phyloP scores from a whole-genome alignment of 2,888 invertebrate genomes.

The Neelides folsomi region DNA sequence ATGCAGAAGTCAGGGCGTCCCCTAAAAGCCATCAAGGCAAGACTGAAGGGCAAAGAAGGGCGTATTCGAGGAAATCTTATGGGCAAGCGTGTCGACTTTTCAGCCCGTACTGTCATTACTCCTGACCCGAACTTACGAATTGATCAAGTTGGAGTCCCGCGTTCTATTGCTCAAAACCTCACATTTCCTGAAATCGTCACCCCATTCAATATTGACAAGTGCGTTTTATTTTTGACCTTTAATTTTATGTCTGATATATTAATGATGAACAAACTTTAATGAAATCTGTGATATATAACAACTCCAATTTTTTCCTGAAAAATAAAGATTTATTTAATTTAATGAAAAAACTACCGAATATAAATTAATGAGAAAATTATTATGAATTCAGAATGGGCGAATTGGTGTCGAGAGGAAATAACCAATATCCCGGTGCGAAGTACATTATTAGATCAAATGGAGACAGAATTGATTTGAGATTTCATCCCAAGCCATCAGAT shows the following conservation, averaged over 20 bases:
- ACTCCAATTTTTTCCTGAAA: slow-evolving; percentile 14
- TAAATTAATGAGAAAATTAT: slow-evolving; percentile 5
- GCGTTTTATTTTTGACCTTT: slow-evolving; percentile 32
- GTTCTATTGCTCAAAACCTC: slow-evolving; percentile 95
- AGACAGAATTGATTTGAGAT: slow-evolving; percentile 92
- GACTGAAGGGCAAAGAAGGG: slow-evolving; percentile 96
- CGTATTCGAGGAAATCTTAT: slow-evolving; percentile 97
- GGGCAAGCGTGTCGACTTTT: slow-evolving; percentile 99
- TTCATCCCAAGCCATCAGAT: slow-evolving; percentile 95
- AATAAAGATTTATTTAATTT: neutral
- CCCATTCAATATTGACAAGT: slow-evolving; percentile 95
- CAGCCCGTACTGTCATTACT: slow-evolving; percentile 95
- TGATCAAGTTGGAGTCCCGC: slow-evolving; percentile 94
- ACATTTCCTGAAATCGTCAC: slow-evolving; percentile 99
- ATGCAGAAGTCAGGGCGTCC: slow-evolving; percentile 99
- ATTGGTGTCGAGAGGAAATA: slow-evolving; percentile 87
- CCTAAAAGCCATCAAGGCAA: slow-evolving; percentile 89
- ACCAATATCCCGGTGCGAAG: slow-evolving; percentile 98
- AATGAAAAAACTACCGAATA: neutral
- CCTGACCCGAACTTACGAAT: slow-evolving; percentile 89
- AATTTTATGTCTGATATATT: neutral
- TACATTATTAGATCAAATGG: slow-evolving; percentile 98
- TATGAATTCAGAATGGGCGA: slow-evolving; percentile 56
- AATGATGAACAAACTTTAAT: slow-evolving; percentile 4
- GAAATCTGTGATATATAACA: neutral